Percentiles rank a stretch among this genome's conserved stretches.
phyloP scores from a whole-genome alignment of 1,140 invertebrate species.

The Arctopsyche grandis region DNA sequence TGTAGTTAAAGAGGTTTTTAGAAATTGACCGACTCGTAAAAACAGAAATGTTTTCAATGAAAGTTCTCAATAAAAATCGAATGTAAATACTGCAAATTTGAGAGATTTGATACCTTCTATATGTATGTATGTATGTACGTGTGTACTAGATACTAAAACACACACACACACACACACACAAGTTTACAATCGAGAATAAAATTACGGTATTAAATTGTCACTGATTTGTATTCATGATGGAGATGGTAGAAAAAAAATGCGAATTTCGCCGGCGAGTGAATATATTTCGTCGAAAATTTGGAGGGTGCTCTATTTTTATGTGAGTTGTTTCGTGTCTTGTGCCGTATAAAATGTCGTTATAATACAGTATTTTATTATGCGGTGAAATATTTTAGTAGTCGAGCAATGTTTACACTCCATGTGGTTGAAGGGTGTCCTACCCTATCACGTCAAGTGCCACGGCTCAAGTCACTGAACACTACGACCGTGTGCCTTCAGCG shows the following conservation, averaged over 20 bases:
- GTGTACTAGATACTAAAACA: no score
- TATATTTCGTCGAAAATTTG: constrained; percentile 3
- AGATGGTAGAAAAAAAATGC: neutral
- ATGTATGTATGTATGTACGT: no score
- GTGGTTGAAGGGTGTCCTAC: constrained; percentile 32
- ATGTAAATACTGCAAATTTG: no score
- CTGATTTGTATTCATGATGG: constrained; percentile 3
- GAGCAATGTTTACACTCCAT: constrained; percentile 34
- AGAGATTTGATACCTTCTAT: no score
- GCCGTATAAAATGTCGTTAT: neutral
- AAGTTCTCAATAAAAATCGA: no score
- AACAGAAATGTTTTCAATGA: no score
- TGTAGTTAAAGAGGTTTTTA: no score
- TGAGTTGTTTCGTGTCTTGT: neutral
- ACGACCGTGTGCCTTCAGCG: neutral
- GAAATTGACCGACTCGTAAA: no score
- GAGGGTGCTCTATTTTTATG: constrained; percentile 23
- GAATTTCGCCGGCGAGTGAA: neutral
- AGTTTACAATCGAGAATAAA: neutral
- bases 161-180: no score
- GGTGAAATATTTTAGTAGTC: constrained; percentile 25
- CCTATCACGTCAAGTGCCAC: constrained; percentile 32
- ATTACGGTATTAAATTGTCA: neutral
- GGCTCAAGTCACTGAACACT: constrained; percentile 11
- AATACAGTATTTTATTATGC: constrained; percentile 34